phyloP scores from a whole-genome alignment of 2,797 vertebrate genomes.

The Myripristis jacobus region DNA sequence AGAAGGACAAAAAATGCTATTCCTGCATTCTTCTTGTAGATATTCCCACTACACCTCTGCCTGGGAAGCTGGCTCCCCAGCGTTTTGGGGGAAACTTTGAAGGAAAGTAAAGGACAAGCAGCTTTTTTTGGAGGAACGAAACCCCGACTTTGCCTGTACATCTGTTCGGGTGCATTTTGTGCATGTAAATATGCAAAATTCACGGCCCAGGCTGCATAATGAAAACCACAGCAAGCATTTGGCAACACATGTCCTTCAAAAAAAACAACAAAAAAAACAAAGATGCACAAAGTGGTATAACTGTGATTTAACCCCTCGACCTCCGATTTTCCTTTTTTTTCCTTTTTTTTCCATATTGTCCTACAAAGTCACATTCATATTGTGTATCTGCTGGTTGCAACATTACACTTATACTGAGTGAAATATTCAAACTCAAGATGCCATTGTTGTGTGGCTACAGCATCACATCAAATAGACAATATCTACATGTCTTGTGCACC shows the following conservation, averaged over 20 bases:
- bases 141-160: constrained; percentile 32
- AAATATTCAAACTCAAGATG: no score
- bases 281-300: not conserved
- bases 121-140: constrained; percentile 42
- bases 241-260: not conserved
- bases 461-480: no score
- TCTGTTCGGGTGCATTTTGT: constrained; percentile 34
- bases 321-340: no score
- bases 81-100: constrained; percentile 55
- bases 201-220: not conserved
- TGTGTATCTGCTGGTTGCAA: no score
- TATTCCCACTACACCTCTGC: constrained; percentile 67
- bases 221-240: not conserved
- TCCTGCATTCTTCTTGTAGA: constrained; percentile 79
- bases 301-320: no score
- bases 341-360: no score
- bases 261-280: no score
- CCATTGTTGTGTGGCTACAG: no score
- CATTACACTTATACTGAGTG: no score
- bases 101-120: constrained; percentile 58
- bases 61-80: constrained; percentile 56
- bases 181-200: not conserved
- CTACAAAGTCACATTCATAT: no score
- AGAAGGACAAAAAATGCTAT: constrained; percentile 50
- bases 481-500: no score